A percentile compares a stretch with the other conserved stretches of the same genome.
Conservation (phyloP, 2,888 invertebrate genomes). For the Leptarthrus brevirostris region DNA sequence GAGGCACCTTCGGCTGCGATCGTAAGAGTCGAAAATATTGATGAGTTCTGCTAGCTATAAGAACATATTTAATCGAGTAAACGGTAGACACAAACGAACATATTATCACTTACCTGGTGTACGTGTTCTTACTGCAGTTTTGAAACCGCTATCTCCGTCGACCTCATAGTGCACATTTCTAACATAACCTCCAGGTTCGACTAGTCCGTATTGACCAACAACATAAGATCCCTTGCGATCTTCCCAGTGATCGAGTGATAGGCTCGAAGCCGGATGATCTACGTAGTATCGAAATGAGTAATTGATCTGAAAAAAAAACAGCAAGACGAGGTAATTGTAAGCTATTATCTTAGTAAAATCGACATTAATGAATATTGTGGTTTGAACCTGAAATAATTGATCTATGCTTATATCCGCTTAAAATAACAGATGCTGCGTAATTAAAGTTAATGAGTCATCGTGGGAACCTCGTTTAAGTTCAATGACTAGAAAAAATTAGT, state of each 20-base stretch:
- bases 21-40: slow-evolving; percentile 58
- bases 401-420: background rate
- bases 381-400: slow-evolving; percentile 1
- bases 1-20: slow-evolving; percentile 58
- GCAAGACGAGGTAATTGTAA: background rate
- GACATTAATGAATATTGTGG: background rate
- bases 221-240: slow-evolving; percentile 61
- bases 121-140: slow-evolving; percentile 61
- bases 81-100: no score
- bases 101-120: slow-evolving; percentile 57
- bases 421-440: background rate
- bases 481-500: slow-evolving; percentile 12
- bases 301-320: slow-evolving; percentile 56
- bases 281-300: slow-evolving; percentile 62
- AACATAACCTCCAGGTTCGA: slow-evolving; percentile 63
- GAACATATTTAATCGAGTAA: no score
- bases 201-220: slow-evolving; percentile 61
- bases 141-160: slow-evolving; percentile 60
- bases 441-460: background rate
- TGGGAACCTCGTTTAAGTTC: slow-evolving; percentile 12
- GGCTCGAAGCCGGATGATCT: slow-evolving; percentile 60
- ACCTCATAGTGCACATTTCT: slow-evolving; percentile 63
- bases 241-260: slow-evolving; percentile 63
- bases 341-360: slow-evolving; percentile 22
- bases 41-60: slow-evolving; percentile 59